Evolutionary conservation across 30 jellyfish, hydroid and myxozoan species (phyloP).

Genomic region (Morbakka virulenta): DNA sequence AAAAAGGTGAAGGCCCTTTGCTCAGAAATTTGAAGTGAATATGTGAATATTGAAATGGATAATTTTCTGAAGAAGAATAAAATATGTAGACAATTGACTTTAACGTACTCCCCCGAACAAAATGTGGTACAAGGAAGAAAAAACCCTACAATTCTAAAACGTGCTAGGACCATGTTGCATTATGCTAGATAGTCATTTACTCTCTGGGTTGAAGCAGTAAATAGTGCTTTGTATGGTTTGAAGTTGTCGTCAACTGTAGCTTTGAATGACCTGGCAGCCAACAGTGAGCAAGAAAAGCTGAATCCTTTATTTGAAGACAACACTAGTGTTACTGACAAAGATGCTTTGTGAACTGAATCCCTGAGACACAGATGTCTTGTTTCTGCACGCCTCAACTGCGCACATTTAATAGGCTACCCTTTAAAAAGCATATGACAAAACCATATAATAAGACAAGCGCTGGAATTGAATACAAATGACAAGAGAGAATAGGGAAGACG

Average conservation of each 20-base stretch:
- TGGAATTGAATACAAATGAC: too few species aligned
- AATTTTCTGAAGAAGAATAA: background rate
- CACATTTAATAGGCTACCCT: too few species aligned
- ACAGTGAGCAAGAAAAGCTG: too few species aligned
- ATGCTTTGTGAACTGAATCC: too few species aligned
- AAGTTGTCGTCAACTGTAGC: background rate
- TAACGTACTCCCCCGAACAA: background rate
- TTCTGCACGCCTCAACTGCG: too few species aligned
- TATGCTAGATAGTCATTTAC: background rate
- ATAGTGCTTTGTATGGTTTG: background rate
- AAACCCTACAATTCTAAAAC: background rate
- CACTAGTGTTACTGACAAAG: too few species aligned
- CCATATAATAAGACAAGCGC: too few species aligned
- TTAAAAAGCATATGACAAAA: too few species aligned
- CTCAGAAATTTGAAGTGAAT: background rate
- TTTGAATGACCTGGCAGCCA: too few species aligned
- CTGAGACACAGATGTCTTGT: too few species aligned
- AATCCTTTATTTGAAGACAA: too few species aligned
- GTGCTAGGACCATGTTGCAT: background rate
- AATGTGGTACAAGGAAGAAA: background rate
- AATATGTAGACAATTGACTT: background rate
- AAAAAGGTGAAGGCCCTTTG: background rate
- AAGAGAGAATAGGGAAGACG: too few species aligned
- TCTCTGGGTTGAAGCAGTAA: background rate
- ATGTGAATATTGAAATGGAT: background rate